These are phyloP conservation scores for Emberiza fucata DNA, from an alignment of 2,113 vertebrate species.

Conservation along the genomic window DNA sequence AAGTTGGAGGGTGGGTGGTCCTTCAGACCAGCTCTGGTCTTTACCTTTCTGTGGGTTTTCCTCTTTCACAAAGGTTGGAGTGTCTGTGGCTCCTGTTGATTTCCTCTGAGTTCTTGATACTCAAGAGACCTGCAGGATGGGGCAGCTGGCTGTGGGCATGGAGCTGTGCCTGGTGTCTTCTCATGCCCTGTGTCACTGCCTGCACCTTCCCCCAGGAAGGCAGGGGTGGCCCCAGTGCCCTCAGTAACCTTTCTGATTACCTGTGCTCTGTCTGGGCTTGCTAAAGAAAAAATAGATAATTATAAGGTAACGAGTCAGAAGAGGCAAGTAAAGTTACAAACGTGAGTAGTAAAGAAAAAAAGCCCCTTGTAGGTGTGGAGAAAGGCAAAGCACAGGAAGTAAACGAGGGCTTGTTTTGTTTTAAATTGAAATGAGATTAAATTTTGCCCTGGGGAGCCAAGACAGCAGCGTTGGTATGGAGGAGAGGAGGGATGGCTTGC, in stretches of 20 bases:
- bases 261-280: background rate
- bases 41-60: background rate
- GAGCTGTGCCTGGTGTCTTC: background rate
- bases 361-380: slow-evolving; percentile 25
- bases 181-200: background rate
- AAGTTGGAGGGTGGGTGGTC: background rate
- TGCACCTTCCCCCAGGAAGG: background rate
- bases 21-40: background rate
- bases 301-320: slow-evolving; percentile 57
- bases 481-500: background rate
- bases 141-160: background rate
- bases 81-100: background rate
- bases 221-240: background rate
- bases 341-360: slow-evolving; percentile 36
- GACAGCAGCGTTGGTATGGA: background rate
- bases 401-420: slow-evolving; percentile 36
- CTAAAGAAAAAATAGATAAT: background rate
- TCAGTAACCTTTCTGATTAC: background rate
- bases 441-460: slow-evolving; percentile 20
- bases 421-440: slow-evolving; percentile 51
- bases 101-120: background rate
- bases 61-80: background rate
- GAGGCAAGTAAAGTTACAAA: slow-evolving; percentile 35
- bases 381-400: slow-evolving; percentile 37
- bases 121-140: background rate